A percentile compares a stretch with the other conserved stretches of the same genome.
These are phyloP conservation scores for Acanthosepion pharaonis DNA, from an alignment of 2,888 invertebrate species.

Conservation along the genomic window DNA sequence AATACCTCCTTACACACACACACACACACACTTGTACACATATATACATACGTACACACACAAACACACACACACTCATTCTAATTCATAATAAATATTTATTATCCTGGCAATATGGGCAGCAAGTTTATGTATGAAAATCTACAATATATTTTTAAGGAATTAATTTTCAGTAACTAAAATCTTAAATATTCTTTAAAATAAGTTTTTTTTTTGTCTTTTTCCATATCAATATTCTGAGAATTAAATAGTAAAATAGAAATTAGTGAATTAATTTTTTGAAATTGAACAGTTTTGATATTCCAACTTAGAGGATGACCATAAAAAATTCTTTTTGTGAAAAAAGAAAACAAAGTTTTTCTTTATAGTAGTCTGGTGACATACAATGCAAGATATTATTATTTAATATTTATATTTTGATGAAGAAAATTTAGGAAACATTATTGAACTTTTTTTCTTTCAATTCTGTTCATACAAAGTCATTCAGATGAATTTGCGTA, in stretches of 20 bases:
- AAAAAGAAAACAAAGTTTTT: background rate
- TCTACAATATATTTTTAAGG: background rate
- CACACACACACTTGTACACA: too few relatives aligned
- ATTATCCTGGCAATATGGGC: background rate
- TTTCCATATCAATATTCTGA: background rate
- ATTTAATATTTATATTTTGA: background rate
- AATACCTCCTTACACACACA: too few relatives aligned
- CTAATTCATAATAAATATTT: too few relatives aligned
- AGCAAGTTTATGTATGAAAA: constrained; percentile 17
- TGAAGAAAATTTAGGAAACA: background rate
- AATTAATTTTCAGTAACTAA: background rate
- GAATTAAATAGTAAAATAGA: background rate
- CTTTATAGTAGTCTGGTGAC: background rate
- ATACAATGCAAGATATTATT: background rate
- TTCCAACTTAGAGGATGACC: background rate
- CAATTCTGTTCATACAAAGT: background rate
- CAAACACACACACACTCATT: too few relatives aligned
- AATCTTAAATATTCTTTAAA: background rate
- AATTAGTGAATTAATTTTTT: background rate
- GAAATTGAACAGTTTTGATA: background rate
- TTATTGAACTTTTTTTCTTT: background rate
- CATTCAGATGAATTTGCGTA: background rate
- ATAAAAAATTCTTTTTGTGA: background rate
- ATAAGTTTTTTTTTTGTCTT: background rate
- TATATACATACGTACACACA: too few relatives aligned